Conservation (phyloP, 1,140 invertebrate genomes). For the Meloidogyne exigua region DNA sequence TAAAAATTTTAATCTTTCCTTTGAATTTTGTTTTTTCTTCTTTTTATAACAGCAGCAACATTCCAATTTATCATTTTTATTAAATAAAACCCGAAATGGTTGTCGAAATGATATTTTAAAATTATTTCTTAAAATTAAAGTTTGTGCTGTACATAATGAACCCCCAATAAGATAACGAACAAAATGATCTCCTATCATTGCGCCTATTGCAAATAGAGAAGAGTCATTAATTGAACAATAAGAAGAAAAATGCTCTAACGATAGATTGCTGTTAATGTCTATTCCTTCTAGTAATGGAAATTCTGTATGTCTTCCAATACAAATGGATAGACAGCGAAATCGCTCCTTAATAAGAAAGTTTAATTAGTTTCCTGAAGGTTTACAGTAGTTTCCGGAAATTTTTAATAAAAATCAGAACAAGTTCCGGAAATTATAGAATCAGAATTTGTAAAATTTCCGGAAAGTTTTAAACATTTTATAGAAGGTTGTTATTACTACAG, state of each 20-base stretch:
- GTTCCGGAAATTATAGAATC: neutral
- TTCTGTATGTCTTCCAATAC: slow-evolving; percentile 42
- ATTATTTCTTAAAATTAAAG: slow-evolving; percentile 25
- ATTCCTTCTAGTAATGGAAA: slow-evolving; percentile 32
- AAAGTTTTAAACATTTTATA: neutral
- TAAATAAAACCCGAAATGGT: neutral
- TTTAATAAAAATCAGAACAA: neutral
- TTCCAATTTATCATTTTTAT: neutral
- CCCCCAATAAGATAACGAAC: slow-evolving; percentile 59
- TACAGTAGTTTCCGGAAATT: neutral
- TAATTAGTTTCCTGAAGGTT: neutral
- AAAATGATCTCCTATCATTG: slow-evolving; percentile 56
- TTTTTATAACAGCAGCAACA: neutral
- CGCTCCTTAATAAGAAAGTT: slow-evolving; percentile 18
- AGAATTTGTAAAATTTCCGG: neutral
- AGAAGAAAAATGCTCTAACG: slow-evolving; percentile 38
- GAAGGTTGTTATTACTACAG: neutral
- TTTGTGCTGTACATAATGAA: slow-evolving; percentile 53
- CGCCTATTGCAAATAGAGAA: slow-evolving; percentile 51
- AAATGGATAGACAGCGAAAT: slow-evolving; percentile 28
- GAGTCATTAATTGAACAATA: slow-evolving; percentile 36
- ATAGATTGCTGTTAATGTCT: neutral
- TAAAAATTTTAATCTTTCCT: neutral
- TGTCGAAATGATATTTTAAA: neutral
- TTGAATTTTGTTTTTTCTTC: neutral